These are phyloP conservation scores for Xerus inauris DNA, from an alignment of 2,113 vertebrate genomes.

Conservation along the genomic window DNA sequence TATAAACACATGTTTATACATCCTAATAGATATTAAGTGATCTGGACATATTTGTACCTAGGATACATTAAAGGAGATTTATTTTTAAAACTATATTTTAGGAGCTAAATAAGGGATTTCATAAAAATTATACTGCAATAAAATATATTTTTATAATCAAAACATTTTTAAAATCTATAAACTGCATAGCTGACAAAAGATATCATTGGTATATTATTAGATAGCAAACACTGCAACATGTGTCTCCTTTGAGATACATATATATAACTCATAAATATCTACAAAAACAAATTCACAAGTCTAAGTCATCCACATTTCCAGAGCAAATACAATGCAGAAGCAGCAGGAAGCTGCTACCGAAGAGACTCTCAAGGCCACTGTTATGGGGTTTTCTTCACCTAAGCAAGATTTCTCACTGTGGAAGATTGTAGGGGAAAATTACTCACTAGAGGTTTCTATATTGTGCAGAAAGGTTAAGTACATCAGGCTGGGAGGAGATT, in stretches of 20 bases:
- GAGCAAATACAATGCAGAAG: background rate
- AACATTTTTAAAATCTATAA: background rate
- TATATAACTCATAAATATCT: background rate
- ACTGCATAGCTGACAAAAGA: background rate
- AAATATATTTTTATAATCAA: background rate
- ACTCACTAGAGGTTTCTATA: background rate
- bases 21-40: background rate
- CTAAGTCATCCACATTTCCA: background rate
- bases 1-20: background rate
- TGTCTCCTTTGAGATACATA: background rate
- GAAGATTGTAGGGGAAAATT: background rate
- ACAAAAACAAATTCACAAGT: background rate
- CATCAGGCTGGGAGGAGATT: background rate
- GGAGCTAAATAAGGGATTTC: background rate
- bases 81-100: background rate
- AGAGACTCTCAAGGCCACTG: accelerated
- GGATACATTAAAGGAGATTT: background rate
- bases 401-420: background rate
- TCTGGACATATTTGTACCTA: background rate
- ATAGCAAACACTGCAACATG: background rate
- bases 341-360: accelerated
- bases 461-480: background rate
- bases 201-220: background rate
- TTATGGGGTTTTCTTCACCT: background rate
- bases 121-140: background rate